Evolutionary conservation across 2,888 invertebrate species (phyloP), one percentile per base, ranked within the genome.

Genomic region (Orthosia gracilis): DNA sequence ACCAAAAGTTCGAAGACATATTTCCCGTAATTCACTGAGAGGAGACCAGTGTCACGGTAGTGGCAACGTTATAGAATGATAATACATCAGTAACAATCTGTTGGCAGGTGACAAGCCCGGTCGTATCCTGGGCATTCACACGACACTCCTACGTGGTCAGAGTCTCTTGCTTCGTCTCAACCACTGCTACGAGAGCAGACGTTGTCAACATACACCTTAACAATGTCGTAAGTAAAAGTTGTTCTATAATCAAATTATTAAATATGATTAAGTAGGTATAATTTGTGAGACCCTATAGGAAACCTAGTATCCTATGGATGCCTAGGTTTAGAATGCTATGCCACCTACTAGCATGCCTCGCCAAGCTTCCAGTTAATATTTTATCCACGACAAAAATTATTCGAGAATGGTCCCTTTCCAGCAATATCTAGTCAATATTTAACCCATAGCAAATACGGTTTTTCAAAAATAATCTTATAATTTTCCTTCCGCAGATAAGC

Each of bases 131-230:
- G 94, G 89, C 91, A 3, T 80, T 92, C 13, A 88, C 93, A 12
- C 88, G 93, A 26, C 94, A 94, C 82, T 89, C 94, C 0, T 94
- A 93, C 78, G 89, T 92, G 12, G 88, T 94, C 52, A 89, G 92
- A 17, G 90, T 59, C n/a, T 40, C 45, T 61, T 61, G 59, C 15
- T 61, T 21, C 45, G 15, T 61, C 15, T 18, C 21, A 7, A 21
- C 59, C 3, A 21, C 9, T 21, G 15, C 59, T 45, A 45, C 3
- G 45, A 59, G 40, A 13, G n/a, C 58, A n/a, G 58, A 59, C 31
- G 58, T 59, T 31, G 40, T 59, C 13, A n/a, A 59, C n/a, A 40
- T 59, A 59, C n/a, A 59, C 40, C n/a, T 59, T 59, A 59, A 59
- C 31, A 59, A 59, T 40, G 3, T 59, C 12, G 58, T 59, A 40